Conservation (phyloP, 1,140 invertebrate species). For the Aphelinus certus region DNA sequence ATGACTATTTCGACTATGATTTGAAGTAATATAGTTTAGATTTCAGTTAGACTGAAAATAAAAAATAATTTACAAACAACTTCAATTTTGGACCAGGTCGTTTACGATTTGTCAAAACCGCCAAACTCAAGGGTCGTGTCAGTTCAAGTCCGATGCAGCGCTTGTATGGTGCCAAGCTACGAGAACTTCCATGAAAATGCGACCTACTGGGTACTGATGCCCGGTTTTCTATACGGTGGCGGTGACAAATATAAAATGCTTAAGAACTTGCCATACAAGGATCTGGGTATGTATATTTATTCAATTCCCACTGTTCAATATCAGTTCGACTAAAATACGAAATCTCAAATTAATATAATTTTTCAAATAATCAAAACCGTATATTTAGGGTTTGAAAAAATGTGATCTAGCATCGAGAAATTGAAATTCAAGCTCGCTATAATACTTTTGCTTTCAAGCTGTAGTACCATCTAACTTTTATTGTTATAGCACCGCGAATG, state of each 20-base stretch:
- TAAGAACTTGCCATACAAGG: conserved; percentile 33
- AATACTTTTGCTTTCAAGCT: too few relatives aligned
- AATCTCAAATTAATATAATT: not conserved
- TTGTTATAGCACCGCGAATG: too few relatives aligned
- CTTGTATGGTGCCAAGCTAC: conserved; percentile 66
- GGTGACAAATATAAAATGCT: conserved; percentile 48
- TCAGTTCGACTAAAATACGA: not conserved
- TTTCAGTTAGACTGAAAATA: too few relatives aligned
- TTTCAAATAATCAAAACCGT: not conserved
- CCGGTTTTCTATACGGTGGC: conserved; percentile 66
- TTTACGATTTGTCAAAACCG: conserved; percentile 67
- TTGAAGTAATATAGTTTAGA: too few relatives aligned
- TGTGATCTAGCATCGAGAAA: too few relatives aligned
- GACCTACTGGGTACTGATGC: conserved; percentile 66
- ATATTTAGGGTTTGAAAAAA: too few relatives aligned
- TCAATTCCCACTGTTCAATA: not conserved
- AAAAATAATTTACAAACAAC: too few relatives aligned
- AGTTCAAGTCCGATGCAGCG: conserved; percentile 64
- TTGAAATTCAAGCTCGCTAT: too few relatives aligned
- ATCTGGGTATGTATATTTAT: conserved; percentile 36
- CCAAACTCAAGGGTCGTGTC: conserved; percentile 65
- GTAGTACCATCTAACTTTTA: too few relatives aligned
- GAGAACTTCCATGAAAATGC: conserved; percentile 47
- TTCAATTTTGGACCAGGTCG: conserved; percentile 52
- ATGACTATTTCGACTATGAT: too few relatives aligned